Evolutionary conservation across 2,888 invertebrate genomes (phyloP), one percentile per base, ranked within the genome.

Genomic region (Patella depressa): DNA sequence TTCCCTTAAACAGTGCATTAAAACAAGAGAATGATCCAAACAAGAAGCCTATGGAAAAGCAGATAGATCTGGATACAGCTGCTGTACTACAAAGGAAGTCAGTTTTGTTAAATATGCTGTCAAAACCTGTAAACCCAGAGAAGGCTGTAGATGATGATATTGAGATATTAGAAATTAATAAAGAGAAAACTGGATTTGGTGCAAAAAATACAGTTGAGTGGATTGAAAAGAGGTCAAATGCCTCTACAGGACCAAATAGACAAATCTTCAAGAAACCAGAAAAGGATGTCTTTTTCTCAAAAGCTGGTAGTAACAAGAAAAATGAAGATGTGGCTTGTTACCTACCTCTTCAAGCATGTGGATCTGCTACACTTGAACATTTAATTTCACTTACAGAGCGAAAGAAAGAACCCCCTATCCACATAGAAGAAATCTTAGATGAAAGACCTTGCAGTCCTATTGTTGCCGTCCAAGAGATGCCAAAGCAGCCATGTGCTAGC

Each of bases 141-240:
- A 65, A 65, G 14, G 65, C 19, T 19, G 24, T 65, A 24, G 65
- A 65, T 65, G 65, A 65, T 24, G 65, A 65, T 65, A 65, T 65
- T 65, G 65, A 19, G 9, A 24, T 65, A 19, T 24, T 65, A 24
- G 65, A 65, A 19, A 65, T 65, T 11, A 65, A 19, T 24, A 65
- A 65, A 2, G 65, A 24, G 19, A 24, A 19, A 24, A 19, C 2
- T 24, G 65, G 24, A 1, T 19, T 65, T 19, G 14, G 11, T 65
- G 65, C 19, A 24, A 65, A 65, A 24, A 19, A 65, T 65, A 65
- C 19, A 65, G 19, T 17, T 19, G 14, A 9, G 15, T 45, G 45
- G 45, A 24, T 65, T 24, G 14, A 12, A 9, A 65, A 24, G 19
- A 65, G 24, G 24, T 24, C 65, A 24, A 24, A 24, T 24, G 65